Evolutionary conservation across 1,140 invertebrate genomes (phyloP).

Genomic region (Drosophila trapezifrons): DNA sequence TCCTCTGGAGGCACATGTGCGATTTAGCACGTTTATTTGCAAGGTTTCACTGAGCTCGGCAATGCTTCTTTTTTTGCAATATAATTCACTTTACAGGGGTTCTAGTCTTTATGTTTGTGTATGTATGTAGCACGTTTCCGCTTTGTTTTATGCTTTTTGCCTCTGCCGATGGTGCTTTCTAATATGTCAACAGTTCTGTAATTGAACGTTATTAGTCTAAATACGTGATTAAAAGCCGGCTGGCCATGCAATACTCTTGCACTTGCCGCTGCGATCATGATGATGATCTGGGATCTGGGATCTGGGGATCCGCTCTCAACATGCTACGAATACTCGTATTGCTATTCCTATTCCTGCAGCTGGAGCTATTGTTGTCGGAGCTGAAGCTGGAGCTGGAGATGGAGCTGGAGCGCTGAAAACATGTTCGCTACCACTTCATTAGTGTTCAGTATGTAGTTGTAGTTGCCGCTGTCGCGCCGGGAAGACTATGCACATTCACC

Average conservation of each 20-base stretch:
- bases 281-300: slow-evolving; percentile 5
- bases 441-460: slow-evolving; percentile 62
- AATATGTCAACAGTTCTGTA: slow-evolving; percentile 62
- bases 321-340: slow-evolving; percentile 24
- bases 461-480: slow-evolving; percentile 44
- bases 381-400: neutral
- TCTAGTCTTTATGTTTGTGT: neutral
- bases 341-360: slow-evolving; percentile 11
- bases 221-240: slow-evolving; percentile 65
- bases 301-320: slow-evolving; percentile 23
- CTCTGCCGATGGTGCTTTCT: slow-evolving; percentile 47
- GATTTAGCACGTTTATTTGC: slow-evolving; percentile 18
- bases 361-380: slow-evolving; percentile 22
- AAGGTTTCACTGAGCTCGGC: neutral
- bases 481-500: slow-evolving; percentile 59
- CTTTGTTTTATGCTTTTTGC: slow-evolving; percentile 38
- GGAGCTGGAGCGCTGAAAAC: slow-evolving; percentile 38
- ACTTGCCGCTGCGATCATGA: slow-evolving; percentile 20
- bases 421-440: slow-evolving; percentile 66
- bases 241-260: slow-evolving; percentile 46
- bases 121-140: slow-evolving; percentile 38
- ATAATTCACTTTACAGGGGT: slow-evolving; percentile 19
- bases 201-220: slow-evolving; percentile 68
- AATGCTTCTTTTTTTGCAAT: neutral
- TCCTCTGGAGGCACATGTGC: slow-evolving; percentile 1